A percentile compares a stretch with the other conserved stretches of the same genome.
Conservation (phyloP, 2,113 vertebrate species). For the Toxotes jaculatrix region DNA sequence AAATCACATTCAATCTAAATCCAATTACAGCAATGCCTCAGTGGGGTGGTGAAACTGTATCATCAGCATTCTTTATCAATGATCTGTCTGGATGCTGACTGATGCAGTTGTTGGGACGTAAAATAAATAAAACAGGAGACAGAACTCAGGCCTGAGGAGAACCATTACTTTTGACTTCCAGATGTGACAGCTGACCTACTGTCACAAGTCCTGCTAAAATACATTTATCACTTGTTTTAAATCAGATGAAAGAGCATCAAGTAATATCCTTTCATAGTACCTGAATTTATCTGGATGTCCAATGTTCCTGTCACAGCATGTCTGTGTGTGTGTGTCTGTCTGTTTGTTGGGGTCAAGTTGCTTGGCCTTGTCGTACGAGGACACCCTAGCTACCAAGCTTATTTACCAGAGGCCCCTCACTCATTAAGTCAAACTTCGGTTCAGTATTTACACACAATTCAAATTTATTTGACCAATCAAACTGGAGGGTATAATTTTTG, state of each 20-base stretch:
- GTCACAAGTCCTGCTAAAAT: no score
- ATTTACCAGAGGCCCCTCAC: neutral
- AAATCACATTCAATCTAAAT: neutral
- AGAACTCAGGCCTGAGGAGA: no score
- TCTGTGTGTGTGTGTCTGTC: neutral
- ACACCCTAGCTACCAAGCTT: neutral
- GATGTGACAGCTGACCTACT: no score
- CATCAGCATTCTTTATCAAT: no score
- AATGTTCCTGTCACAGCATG: neutral
- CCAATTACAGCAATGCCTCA: neutral
- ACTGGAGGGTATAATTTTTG: neutral
- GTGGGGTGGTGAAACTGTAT: no score
- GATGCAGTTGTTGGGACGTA: no score
- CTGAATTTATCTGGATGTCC: neutral
- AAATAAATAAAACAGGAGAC: no score
- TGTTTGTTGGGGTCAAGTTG: neutral
- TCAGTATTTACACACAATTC: neutral
- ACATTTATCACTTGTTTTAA: no score
- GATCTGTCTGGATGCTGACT: no score
- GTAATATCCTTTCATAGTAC: no score
- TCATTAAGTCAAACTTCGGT: neutral
- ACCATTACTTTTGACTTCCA: no score
- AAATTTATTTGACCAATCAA: neutral
- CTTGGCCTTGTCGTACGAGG: neutral
- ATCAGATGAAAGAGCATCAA: no score